Percentiles rank a stretch among this genome's conserved stretches.
These are phyloP conservation scores for Euura lappo DNA, from an alignment of 1,140 invertebrate species.

Conservation along the genomic window DNA sequence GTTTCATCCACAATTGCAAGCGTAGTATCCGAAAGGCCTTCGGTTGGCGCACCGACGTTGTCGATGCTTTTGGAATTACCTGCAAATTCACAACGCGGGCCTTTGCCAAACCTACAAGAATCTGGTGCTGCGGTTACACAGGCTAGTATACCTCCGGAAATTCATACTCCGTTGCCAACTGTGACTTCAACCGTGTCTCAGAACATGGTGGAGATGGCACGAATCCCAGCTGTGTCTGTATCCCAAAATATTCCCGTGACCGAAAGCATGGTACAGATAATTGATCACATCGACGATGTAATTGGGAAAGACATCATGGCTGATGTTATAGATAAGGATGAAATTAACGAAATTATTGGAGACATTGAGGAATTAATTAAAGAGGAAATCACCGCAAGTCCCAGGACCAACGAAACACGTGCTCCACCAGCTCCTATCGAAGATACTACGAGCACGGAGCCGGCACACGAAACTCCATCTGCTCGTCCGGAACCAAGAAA, in stretches of 20 bases:
- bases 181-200: not conserved
- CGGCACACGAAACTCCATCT: slow-evolving; percentile 26
- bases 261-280: slow-evolving; percentile 54
- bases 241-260: slow-evolving; percentile 39
- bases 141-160: slow-evolving; percentile 3
- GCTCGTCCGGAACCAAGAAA: slow-evolving; percentile 36
- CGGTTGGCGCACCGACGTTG: slow-evolving; percentile 68
- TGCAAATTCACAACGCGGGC: slow-evolving; percentile 42
- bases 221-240: slow-evolving; percentile 21
- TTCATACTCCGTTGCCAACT: not conserved
- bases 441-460: slow-evolving; percentile 23
- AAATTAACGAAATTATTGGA: slow-evolving; percentile 59
- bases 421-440: slow-evolving; percentile 1
- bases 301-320: slow-evolving; percentile 55
- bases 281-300: slow-evolving; percentile 55
- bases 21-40: slow-evolving; percentile 62
- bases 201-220: slow-evolving; percentile 19
- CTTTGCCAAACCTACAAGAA: slow-evolving; percentile 38
- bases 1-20: slow-evolving; percentile 51
- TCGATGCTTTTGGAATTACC: slow-evolving; percentile 69
- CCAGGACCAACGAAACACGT: slow-evolving; percentile 35
- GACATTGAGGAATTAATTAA: slow-evolving; percentile 60
- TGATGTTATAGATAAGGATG: slow-evolving; percentile 56
- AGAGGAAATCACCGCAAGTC: slow-evolving; percentile 54
- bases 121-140: not conserved